These are phyloP conservation scores for Holacanthus passer DNA, from an alignment of 2,113 vertebrate genomes.

Conservation along the genomic window DNA sequence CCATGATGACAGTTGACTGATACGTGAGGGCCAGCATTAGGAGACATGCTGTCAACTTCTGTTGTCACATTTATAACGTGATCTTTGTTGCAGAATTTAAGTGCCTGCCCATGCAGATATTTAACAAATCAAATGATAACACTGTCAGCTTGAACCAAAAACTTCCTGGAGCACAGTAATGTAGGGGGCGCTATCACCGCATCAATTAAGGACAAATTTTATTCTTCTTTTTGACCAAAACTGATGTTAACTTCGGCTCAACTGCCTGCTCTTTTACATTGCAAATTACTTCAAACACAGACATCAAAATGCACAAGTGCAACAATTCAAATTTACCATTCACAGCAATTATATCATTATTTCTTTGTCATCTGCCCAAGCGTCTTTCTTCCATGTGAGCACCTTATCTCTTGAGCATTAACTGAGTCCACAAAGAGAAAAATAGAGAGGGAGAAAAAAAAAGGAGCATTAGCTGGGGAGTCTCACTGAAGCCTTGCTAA, in stretches of 20 bases:
- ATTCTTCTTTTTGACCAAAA: background rate
- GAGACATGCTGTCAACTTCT: background rate
- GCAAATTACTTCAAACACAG: conserved; percentile 3
- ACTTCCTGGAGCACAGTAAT: background rate
- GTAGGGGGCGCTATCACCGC: background rate
- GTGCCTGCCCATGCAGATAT: background rate
- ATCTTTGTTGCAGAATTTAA: background rate
- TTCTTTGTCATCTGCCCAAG: conserved; percentile 43
- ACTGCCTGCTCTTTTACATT: background rate
- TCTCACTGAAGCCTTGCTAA: conserved; percentile 66
- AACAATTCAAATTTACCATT: conserved; percentile 27
- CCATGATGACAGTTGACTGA: background rate
- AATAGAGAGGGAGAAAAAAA: conserved; percentile 22
- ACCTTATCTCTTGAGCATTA: conserved; percentile 57
- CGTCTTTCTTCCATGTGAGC: conserved; percentile 48
- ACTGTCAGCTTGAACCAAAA: background rate
- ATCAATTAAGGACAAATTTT: background rate
- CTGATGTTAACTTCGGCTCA: background rate
- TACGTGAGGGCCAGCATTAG: background rate
- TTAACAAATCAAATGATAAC: background rate
- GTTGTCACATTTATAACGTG: too few relatives aligned
- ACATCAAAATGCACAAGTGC: conserved; percentile 14
- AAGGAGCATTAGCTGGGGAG: conserved; percentile 46
- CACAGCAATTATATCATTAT: conserved; percentile 41
- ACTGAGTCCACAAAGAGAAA: conserved; percentile 56